Evolutionary conservation across 23 tunicate species (phyloP).

Genomic region (Styela clava): DNA sequence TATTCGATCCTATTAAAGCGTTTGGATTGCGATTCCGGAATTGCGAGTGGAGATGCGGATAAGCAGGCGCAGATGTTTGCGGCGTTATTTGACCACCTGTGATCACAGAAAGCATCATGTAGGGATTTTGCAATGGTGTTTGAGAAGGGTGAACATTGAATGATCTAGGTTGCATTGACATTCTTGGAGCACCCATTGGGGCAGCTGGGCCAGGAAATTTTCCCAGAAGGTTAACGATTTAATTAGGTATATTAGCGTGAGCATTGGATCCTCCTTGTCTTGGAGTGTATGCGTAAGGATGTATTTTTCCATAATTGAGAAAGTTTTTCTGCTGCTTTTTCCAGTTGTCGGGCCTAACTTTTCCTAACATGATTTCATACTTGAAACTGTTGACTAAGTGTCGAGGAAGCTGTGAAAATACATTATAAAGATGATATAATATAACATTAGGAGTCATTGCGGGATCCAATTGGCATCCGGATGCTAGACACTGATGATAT

Average conservation of each 20-base stretch:
- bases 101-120: neutral
- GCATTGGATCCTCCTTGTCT: constrained; percentile 8
- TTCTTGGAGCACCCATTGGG: neutral
- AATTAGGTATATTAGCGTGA: neutral
- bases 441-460: constrained; percentile 19
- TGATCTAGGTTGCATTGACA: neutral
- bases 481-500: constrained; percentile 58
- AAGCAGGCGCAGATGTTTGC: neutral
- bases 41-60: constrained; percentile 11
- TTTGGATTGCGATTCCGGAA: constrained; percentile 17
- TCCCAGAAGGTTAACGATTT: neutral
- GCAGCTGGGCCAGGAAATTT: constrained; percentile 22
- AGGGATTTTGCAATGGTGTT: constrained; percentile 5
- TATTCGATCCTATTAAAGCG: neutral
- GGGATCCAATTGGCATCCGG: constrained; percentile 50
- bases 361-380: constrained; percentile 40
- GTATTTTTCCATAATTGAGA: constrained; percentile 23
- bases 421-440: constrained; percentile 3
- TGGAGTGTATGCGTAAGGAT: constrained; percentile 18
- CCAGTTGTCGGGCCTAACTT: constrained; percentile 75
- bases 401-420: constrained; percentile 7
- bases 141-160: neutral
- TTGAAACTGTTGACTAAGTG: constrained; percentile 22
- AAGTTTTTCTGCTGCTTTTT: constrained; percentile 12
- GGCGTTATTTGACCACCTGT: neutral